These are phyloP conservation scores for Frieseomelitta varia DNA, from an alignment of 1,140 invertebrate genomes.

Conservation along the genomic window DNA sequence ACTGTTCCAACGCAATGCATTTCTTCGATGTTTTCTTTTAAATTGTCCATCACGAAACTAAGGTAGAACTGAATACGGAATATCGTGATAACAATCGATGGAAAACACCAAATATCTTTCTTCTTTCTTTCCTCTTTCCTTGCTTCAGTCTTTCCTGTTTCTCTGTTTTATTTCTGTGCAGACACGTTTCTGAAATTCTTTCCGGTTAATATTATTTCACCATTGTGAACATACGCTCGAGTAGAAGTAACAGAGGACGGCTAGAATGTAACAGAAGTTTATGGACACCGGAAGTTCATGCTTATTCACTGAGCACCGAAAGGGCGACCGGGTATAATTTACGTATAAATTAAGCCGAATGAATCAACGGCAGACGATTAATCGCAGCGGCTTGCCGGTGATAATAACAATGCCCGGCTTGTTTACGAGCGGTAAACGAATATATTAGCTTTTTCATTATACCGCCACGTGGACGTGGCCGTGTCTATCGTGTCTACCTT, in stretches of 20 bases:
- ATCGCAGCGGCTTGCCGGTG: constrained; percentile 70
- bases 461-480: constrained; percentile 73
- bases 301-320: constrained; percentile 80
- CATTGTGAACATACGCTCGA: background rate
- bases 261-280: constrained; percentile 61
- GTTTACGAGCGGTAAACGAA: constrained; percentile 71
- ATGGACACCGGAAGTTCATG: constrained; percentile 79
- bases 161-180: background rate
- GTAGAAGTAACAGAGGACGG: constrained; percentile 1
- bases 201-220: background rate
- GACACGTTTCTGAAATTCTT: background rate
- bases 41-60: background rate
- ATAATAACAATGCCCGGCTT: constrained; percentile 72
- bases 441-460: constrained; percentile 78
- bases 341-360: constrained; percentile 73
- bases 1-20: background rate
- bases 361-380: constrained; percentile 77
- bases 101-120: background rate
- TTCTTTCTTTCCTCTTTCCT: too few relatives aligned
- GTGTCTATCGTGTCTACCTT: constrained; percentile 48
- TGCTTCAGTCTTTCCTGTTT: background rate
- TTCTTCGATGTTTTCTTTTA: background rate
- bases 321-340: constrained; percentile 76
- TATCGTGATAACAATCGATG: background rate
- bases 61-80: background rate